A percentile compares a stretch with the other conserved stretches of the same genome.
Conservation (phyloP, 1,140 invertebrate species). For the Drosophila simulans region DNA sequence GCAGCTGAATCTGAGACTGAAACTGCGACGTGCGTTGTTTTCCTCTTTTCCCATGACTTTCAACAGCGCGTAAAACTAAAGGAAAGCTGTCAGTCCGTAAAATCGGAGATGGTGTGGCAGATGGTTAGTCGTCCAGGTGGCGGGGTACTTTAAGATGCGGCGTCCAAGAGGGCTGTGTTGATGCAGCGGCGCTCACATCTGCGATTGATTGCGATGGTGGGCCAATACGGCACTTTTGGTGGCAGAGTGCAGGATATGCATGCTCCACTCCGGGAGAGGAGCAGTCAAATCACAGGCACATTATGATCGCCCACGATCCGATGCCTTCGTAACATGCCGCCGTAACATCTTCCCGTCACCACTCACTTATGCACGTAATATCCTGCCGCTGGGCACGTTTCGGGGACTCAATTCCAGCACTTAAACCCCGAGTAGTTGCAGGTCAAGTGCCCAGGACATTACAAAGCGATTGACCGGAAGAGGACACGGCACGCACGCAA, state of each 20-base stretch:
- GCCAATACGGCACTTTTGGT: constrained; percentile 18
- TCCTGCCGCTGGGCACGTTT: constrained; percentile 61
- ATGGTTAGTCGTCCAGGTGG: background rate
- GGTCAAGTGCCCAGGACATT: constrained; percentile 45
- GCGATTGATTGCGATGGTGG: constrained; percentile 14
- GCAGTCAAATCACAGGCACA: constrained; percentile 4
- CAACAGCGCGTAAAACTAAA: constrained; percentile 60
- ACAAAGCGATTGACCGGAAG: constrained; percentile 56
- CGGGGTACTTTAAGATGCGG: constrained; percentile 36
- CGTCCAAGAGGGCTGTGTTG: constrained; percentile 15
- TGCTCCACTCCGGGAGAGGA: background rate
- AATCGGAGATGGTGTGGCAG: background rate
- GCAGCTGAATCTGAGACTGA: constrained; percentile 7
- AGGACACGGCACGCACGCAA: constrained; percentile 58
- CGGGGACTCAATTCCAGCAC: constrained; percentile 50
- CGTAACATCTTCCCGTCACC: constrained; percentile 8
- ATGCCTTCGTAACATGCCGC: too few species aligned
- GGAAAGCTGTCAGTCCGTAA: constrained; percentile 57
- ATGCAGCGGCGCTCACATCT: too few species aligned
- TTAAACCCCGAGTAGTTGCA: constrained; percentile 29
- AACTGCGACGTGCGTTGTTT: constrained; percentile 12
- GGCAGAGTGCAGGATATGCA: background rate
- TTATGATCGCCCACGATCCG: constrained; percentile 33
- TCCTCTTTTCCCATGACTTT: constrained; percentile 53
- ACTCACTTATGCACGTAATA: constrained; percentile 65